These are phyloP conservation scores for Troides helena DNA, from an alignment of 2,888 invertebrate genomes.

Conservation along the genomic window DNA sequence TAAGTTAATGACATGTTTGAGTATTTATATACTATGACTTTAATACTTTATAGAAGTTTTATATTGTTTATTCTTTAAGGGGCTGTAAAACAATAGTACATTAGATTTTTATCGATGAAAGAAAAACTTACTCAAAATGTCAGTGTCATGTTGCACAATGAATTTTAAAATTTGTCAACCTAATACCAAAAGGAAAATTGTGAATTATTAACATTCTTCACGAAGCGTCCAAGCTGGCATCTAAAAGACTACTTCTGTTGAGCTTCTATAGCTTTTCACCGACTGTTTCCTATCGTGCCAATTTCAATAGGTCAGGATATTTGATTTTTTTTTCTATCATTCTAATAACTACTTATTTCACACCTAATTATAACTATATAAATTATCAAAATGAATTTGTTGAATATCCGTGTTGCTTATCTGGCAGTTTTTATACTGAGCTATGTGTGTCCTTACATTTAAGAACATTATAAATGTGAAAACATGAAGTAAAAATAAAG, in stretches of 20 bases:
- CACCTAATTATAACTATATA: too few species aligned
- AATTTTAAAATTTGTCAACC: constrained; percentile 10
- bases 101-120: background rate
- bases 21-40: too few species aligned
- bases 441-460: too few species aligned
- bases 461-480: too few species aligned
- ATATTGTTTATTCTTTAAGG: too few species aligned
- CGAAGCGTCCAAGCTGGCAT: constrained; percentile 67
- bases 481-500: too few species aligned
- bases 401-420: too few species aligned
- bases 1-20: too few species aligned
- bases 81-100: too few species aligned
- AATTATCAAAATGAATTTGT: too few species aligned
- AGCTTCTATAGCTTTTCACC: constrained; percentile 64
- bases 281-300: constrained; percentile 47
- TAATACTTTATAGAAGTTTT: too few species aligned
- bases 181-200: constrained; percentile 7
- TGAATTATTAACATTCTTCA: constrained; percentile 5
- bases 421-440: too few species aligned
- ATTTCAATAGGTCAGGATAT: constrained; percentile 62
- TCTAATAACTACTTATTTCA: background rate
- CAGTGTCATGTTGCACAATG: constrained; percentile 16
- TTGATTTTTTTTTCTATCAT: background rate
- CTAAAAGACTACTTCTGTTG: constrained; percentile 59
- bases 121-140: constrained; percentile 3